These are phyloP conservation scores for Lasioglossum baleicum DNA, from an alignment of 1,140 invertebrate genomes.

Conservation along the genomic window DNA sequence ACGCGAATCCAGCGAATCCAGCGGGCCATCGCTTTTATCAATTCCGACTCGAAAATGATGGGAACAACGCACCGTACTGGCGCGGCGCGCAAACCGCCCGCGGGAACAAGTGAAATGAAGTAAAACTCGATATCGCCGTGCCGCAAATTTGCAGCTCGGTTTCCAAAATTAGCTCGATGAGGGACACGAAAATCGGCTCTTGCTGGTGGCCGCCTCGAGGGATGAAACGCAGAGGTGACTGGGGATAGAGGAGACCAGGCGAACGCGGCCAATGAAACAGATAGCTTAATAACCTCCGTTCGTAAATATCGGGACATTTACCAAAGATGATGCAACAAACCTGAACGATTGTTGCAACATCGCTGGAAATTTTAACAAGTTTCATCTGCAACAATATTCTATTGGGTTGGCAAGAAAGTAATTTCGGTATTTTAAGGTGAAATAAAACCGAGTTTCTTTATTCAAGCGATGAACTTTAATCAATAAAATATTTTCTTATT, in stretches of 20 bases:
- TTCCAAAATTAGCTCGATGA: constrained; percentile 62
- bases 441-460: too few species aligned
- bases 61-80: neutral
- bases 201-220: constrained; percentile 47
- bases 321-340: too few species aligned
- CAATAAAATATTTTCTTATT: too few species aligned
- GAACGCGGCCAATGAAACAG: neutral
- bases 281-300: too few species aligned
- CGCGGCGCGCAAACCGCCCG: constrained; percentile 32
- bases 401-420: too few species aligned
- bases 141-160: constrained; percentile 63
- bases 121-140: constrained; percentile 62
- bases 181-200: constrained; percentile 58
- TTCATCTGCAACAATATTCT: too few species aligned
- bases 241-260: too few species aligned
- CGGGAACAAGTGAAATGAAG: constrained; percentile 48
- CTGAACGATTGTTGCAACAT: too few species aligned
- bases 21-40: constrained; percentile 5
- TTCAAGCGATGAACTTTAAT: too few species aligned
- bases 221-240: constrained; percentile 30
- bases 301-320: too few species aligned
- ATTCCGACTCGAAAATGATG: constrained; percentile 22
- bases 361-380: too few species aligned
- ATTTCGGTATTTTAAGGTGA: too few species aligned
- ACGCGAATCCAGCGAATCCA: neutral